Percentiles rank a stretch among this genome's conserved stretches.
Conservation (phyloP, 92 coral and sea anemone species). For the Porites lobata region DNA sequence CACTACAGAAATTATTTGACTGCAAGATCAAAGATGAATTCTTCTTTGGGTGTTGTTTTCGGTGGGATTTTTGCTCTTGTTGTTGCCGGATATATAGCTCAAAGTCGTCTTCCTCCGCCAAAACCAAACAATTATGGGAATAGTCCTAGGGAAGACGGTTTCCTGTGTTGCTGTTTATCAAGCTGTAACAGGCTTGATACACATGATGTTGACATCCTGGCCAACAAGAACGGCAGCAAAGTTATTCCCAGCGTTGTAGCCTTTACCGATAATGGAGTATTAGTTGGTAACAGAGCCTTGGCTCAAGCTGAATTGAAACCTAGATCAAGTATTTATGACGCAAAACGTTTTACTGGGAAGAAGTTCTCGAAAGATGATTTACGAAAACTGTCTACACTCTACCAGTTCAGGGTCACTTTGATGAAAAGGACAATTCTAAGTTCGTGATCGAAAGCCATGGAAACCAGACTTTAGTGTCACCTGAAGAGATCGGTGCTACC, state of each 20-base stretch:
- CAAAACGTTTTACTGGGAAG: constrained; percentile 94
- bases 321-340: constrained; percentile 90
- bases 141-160: constrained; percentile 95
- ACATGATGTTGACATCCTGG: constrained; percentile 92
- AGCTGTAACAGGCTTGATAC: constrained; percentile 94
- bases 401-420: constrained; percentile 87
- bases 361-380: constrained; percentile 86
- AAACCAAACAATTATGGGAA: constrained; percentile 95
- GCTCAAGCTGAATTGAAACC: constrained; percentile 95
- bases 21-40: constrained; percentile 72
- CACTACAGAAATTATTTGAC: not conserved
- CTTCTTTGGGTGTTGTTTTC: constrained; percentile 85
- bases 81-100: constrained; percentile 99
- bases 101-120: constrained; percentile 99
- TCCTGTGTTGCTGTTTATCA: constrained; percentile 96
- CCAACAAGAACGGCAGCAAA: constrained; percentile 84
- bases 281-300: constrained; percentile 91
- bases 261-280: constrained; percentile 84
- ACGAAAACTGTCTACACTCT: constrained; percentile 63
- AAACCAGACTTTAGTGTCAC: constrained; percentile 75
- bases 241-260: constrained; percentile 98
- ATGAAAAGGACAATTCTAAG: constrained; percentile 73
- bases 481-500: constrained; percentile 89
- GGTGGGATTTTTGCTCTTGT: too few relatives aligned
- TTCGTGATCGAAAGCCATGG: constrained; percentile 71